A percentile compares a stretch with the other conserved stretches of the same genome.
These are phyloP conservation scores for Saimiri boliviensis DNA, from an alignment of 2,113 vertebrate species.

Conservation along the genomic window DNA sequence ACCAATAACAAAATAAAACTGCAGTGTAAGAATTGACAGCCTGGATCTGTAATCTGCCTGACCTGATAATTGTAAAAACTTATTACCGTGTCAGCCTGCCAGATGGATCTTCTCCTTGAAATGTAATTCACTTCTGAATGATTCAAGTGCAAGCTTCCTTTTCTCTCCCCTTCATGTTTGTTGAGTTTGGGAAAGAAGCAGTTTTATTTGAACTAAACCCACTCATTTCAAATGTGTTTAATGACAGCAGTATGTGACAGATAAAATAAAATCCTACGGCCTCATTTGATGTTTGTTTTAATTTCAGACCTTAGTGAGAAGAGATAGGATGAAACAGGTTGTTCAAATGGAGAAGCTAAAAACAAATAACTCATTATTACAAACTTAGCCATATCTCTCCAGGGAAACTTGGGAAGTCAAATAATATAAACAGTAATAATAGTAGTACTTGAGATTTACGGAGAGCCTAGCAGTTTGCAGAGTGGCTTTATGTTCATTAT, in stretches of 20 bases:
- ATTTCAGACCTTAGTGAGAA: slow-evolving; percentile 78
- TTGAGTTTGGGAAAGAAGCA: slow-evolving; percentile 78
- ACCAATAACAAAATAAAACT: slow-evolving; percentile 71
- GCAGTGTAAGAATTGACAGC: slow-evolving; percentile 78
- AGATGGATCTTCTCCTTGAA: slow-evolving; percentile 83
- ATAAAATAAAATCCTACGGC: slow-evolving; percentile 83
- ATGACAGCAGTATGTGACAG: slow-evolving; percentile 85
- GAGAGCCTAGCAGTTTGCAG: not conserved
- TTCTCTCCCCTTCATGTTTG: slow-evolving; percentile 78
- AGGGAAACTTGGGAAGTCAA: not conserved
- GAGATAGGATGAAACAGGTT: slow-evolving; percentile 41
- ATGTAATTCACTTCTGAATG: slow-evolving; percentile 78
- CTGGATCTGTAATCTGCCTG: slow-evolving; percentile 81
- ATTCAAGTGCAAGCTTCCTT: slow-evolving; percentile 74
- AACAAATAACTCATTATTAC: not conserved
- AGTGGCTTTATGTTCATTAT: not conserved
- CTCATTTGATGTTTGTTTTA: slow-evolving; percentile 83
- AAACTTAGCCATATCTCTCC: not conserved
- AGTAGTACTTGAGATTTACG: not conserved
- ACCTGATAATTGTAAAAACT: slow-evolving; percentile 86
- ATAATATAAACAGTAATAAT: not conserved
- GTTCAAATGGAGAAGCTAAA: not conserved
- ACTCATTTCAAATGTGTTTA: slow-evolving; percentile 83
- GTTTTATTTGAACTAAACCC: slow-evolving; percentile 86
- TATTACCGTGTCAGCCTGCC: slow-evolving; percentile 83